Evolutionary conservation across 2,797 vertebrate genomes (phyloP).

Genomic region (Bovichtus diacanthus): DNA sequence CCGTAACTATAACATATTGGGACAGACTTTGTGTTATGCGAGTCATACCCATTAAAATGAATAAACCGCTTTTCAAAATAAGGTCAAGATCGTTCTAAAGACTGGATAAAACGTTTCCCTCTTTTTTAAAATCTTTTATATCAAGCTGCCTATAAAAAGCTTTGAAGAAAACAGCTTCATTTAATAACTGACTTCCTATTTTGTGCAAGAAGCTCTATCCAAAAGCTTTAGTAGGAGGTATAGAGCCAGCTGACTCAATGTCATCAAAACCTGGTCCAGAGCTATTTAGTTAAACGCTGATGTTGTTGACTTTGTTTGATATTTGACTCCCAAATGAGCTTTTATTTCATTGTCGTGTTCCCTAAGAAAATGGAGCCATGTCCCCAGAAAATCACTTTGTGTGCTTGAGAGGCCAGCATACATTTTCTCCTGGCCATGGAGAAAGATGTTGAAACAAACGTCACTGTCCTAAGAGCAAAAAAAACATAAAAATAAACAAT

Average conservation of each 20-base stretch:
- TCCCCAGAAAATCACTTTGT: slow-evolving; percentile 54
- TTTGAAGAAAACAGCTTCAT: slow-evolving; percentile 39
- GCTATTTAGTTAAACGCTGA: slow-evolving; percentile 52
- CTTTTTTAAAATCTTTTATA: slow-evolving; percentile 27
- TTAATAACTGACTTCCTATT: slow-evolving; percentile 39
- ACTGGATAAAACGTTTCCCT: background rate
- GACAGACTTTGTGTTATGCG: background rate
- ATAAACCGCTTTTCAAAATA: slow-evolving; percentile 30
- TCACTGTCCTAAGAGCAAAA: slow-evolving; percentile 30
- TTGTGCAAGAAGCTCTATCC: slow-evolving; percentile 33
- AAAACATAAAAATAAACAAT: background rate
- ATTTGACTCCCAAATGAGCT: slow-evolving; percentile 63
- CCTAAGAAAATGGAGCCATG: slow-evolving; percentile 43
- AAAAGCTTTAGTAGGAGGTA: slow-evolving; percentile 19
- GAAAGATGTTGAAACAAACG: slow-evolving; percentile 40
- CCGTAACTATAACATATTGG: background rate
- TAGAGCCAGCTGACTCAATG: slow-evolving; percentile 41
- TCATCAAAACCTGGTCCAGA: slow-evolving; percentile 36
- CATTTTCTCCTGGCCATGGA: slow-evolving; percentile 52
- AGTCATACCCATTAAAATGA: slow-evolving; percentile 1
- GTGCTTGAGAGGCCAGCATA: slow-evolving; percentile 35
- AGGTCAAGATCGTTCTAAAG: slow-evolving; percentile 30
- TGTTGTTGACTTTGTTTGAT: slow-evolving; percentile 68
- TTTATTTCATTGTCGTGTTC: slow-evolving; percentile 50
- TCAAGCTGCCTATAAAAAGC: slow-evolving; percentile 22